Base-by-base conservation (phyloP, 2,113 vertebrate species). In the Macrotis lagotis region DNA sequence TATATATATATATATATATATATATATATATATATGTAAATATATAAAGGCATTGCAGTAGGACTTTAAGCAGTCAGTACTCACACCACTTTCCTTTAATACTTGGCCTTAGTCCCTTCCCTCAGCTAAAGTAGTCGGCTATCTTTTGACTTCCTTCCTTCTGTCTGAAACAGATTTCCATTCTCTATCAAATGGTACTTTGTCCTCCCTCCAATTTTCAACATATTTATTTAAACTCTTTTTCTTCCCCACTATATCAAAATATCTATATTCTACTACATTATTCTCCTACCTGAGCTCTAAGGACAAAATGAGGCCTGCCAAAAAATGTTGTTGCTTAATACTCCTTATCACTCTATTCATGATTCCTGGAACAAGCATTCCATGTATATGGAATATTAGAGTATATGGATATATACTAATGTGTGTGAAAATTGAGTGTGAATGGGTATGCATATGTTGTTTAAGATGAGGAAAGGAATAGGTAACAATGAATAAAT, bases 61-160 rank as follows among this genome's bases (percentile, higher is more conserved):
- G 16, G 6, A 8, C 4, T n/a, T 6, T 0, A 59, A 59, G 28
- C 37, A 0, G 9, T 12, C 10, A 14, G 37, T 59, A 2, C 55
- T 59, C 9, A 59, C 10, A 59, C 28, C 55, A 12, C 11, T 55
- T 28, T 55, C 53, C 6, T 26, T 26, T 9, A 55, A 9, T 55
- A 8, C 53, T 31, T 59, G 26, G 9, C 28, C 25, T 31, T 44
- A 83, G 16, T 83, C 1, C 66, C 66, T 44, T 83, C 16, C 5
- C 19, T 44, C 5, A 7, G 16, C 55, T 22, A 44, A 83, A 83
- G 11, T 44, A n/a, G 37, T 44, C 37, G 8, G n/a, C 37, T 6
- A 83, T 83, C 66, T 44, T 83, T 44, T 83, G 37, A 44, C n/a
- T 44, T 83, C 16, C 28, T 19, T 37, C 31, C 53, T 55, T 66